Conservation (phyloP, 2,888 invertebrate species). For the Meliscaeva auricollis region DNA sequence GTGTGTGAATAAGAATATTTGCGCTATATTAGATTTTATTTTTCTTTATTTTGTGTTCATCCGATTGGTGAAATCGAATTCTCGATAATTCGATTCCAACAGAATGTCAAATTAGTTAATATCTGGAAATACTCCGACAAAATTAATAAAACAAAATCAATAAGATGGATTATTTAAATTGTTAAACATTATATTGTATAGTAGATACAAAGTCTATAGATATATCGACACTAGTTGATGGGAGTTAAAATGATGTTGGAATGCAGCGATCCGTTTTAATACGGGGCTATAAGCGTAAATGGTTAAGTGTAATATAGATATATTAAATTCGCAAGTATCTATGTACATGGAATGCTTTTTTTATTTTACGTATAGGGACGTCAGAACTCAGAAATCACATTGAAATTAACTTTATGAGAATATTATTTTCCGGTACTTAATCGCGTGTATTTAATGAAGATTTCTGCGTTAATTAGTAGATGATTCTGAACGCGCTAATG, state of each 20-base stretch:
- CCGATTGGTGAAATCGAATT: slow-evolving; percentile 3
- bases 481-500: slow-evolving; percentile 17
- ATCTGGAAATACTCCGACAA: not conserved
- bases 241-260: not conserved
- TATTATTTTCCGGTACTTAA: slow-evolving; percentile 41
- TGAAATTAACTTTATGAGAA: slow-evolving; percentile 39
- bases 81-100: not conserved
- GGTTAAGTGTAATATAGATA: not conserved
- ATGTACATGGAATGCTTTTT: not conserved
- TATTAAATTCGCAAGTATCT: not conserved
- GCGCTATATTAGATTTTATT: not conserved
- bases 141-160: slow-evolving; percentile 40
- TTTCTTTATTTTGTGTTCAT: not conserved
- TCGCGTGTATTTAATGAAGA: slow-evolving; percentile 40
- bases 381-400: slow-evolving; percentile 34
- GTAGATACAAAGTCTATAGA: not conserved
- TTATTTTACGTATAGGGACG: not conserved
- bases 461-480: slow-evolving; percentile 52
- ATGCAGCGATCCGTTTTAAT: slow-evolving; percentile 16
- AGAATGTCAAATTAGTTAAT: slow-evolving; percentile 23
- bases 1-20: not conserved
- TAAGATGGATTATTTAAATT: slow-evolving; percentile 34
- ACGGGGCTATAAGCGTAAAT: slow-evolving; percentile 6
- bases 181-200: not conserved
- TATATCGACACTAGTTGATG: too few relatives aligned